Conservation (phyloP, 1,140 invertebrate genomes). For the Drosophila ambigua region DNA sequence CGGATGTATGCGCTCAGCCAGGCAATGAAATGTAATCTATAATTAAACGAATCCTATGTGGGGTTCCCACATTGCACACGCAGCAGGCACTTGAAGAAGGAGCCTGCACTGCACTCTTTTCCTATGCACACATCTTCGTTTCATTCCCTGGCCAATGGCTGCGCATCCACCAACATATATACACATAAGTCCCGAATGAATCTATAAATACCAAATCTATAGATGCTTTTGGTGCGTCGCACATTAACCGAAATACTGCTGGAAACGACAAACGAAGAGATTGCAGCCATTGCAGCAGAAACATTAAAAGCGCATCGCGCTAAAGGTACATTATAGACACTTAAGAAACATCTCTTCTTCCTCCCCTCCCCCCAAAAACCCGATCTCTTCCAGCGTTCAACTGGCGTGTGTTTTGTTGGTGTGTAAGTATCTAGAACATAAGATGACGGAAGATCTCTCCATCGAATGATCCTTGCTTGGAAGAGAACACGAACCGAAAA, state of each 20-base stretch:
- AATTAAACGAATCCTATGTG: too few relatives aligned
- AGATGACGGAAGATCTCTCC: constrained; percentile 17
- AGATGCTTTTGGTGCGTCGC: constrained; percentile 95
- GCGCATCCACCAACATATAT: constrained; percentile 43
- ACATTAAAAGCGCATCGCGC: constrained; percentile 73
- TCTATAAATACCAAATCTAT: constrained; percentile 57
- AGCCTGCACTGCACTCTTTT: constrained; percentile 12
- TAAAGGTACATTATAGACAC: constrained; percentile 73
- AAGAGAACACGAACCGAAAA: constrained; percentile 15
- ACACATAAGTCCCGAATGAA: constrained; percentile 41
- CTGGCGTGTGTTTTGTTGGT: constrained; percentile 17
- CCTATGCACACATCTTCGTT: constrained; percentile 13
- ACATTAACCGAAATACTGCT: constrained; percentile 96
- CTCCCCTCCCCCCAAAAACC: not conserved
- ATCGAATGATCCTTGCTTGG: constrained; percentile 16
- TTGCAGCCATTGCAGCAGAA: constrained; percentile 91
- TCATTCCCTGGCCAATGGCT: constrained; percentile 56
- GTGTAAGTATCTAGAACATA: constrained; percentile 52
- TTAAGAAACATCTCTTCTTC: constrained; percentile 27
- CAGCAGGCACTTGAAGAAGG: too few relatives aligned
- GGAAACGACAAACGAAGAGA: constrained; percentile 96
- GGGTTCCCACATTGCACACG: too few relatives aligned
- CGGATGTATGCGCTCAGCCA: constrained; percentile 39
- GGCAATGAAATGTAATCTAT: constrained; percentile 50
- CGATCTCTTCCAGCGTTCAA: constrained; percentile 41